Evolutionary conservation across 2,113 vertebrate genomes (phyloP).

Genomic region (Machaerirhynchus nigripectus): DNA sequence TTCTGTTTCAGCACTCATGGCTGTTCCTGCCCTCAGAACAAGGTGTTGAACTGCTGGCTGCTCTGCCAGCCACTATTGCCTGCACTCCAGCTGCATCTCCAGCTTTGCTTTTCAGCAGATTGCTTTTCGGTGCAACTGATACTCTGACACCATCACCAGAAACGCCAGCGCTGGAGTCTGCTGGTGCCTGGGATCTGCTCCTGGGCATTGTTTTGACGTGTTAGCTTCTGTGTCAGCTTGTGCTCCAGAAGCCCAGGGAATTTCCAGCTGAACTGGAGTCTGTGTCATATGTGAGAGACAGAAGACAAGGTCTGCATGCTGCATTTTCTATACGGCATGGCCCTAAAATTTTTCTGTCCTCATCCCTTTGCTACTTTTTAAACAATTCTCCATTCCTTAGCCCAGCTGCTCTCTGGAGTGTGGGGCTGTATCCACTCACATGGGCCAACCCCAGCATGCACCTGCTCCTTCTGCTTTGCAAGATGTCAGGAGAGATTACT

Average conservation of each 20-base stretch:
- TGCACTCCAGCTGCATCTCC: fast-evolving
- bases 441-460: neutral
- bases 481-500: neutral
- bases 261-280: neutral
- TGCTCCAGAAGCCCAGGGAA: neutral
- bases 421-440: neutral
- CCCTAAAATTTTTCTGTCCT: neutral
- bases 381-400: neutral
- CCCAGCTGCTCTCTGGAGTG: neutral
- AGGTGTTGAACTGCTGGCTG: neutral
- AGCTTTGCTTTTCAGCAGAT: neutral
- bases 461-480: neutral
- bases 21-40: neutral
- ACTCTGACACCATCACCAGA: neutral
- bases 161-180: fast-evolving
- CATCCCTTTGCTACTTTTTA: neutral
- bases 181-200: neutral
- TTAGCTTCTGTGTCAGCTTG: neutral
- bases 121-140: neutral
- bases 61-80: neutral
- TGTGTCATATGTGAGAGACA: neutral
- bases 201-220: neutral
- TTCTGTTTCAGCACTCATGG: neutral
- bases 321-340: neutral
- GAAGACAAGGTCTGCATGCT: neutral